A percentile compares a stretch with the other conserved stretches of the same genome.
phyloP scores from a whole-genome alignment of 1,140 invertebrate genomes.

The Drosophila tropicalis region DNA sequence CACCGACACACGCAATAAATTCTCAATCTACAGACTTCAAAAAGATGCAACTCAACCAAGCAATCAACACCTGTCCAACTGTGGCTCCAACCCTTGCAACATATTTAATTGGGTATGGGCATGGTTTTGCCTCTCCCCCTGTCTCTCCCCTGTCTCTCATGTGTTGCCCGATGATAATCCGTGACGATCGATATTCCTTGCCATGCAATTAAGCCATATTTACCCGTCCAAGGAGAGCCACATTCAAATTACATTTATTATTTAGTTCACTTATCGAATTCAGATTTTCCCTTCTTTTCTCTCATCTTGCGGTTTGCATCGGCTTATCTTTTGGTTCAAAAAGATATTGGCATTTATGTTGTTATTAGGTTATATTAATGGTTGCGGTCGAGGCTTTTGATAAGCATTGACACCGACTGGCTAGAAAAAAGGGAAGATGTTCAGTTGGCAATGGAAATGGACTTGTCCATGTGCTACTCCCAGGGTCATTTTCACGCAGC shows the following conservation, averaged over 20 bases:
- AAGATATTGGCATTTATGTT: conserved; percentile 72
- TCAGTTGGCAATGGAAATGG: conserved; percentile 9
- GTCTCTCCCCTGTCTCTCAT: background rate
- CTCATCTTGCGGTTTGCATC: conserved; percentile 23
- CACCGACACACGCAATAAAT: conserved; percentile 45
- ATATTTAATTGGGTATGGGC: conserved; percentile 12
- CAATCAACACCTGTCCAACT: conserved; percentile 72
- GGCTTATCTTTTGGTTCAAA: conserved; percentile 49
- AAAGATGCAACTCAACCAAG: conserved; percentile 3
- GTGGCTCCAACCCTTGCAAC: conserved; percentile 35
- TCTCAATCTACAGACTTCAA: conserved; percentile 36
- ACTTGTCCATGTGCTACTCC: conserved; percentile 13
- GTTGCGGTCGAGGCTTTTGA: conserved; percentile 57
- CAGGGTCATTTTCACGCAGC: conserved; percentile 59
- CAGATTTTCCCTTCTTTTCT: conserved; percentile 31
- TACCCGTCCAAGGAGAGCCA: conserved; percentile 23
- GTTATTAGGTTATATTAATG: conserved; percentile 79
- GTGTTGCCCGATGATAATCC: conserved; percentile 75
- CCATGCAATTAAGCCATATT: conserved; percentile 64
- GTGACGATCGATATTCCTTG: conserved; percentile 77
- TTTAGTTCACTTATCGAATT: conserved; percentile 75
- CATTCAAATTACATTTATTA: conserved; percentile 81
- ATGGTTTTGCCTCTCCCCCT: background rate
- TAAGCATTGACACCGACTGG: conserved; percentile 56
- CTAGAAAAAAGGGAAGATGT: conserved; percentile 1